A percentile compares a stretch with the other conserved stretches of the same genome.
Conservation (phyloP, 2,113 vertebrate genomes). For the Hassar affinis region DNA sequence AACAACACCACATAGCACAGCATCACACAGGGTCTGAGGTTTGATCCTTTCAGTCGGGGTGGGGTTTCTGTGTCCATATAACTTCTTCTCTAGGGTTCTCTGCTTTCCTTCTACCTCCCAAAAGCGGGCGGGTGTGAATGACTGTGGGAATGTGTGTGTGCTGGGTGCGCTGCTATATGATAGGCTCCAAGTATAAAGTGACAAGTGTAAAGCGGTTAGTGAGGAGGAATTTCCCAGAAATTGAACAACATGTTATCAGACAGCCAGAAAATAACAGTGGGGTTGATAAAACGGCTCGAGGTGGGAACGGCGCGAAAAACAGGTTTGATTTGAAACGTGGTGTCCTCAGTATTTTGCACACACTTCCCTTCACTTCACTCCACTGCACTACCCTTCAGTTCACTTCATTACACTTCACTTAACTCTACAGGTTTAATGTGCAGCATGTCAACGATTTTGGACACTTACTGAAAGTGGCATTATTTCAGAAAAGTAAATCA, state of each 20-base stretch:
- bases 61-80: neutral
- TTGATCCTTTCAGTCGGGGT: neutral
- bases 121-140: no score
- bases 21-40: no score
- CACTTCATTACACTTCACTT: neutral
- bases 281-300: neutral
- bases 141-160: neutral
- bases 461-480: neutral
- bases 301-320: neutral
- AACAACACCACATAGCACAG: no score
- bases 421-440: slow-evolving; percentile 1
- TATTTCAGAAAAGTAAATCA: neutral
- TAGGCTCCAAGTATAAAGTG: no score
- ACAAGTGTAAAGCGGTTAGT: neutral
- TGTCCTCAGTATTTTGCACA: neutral
- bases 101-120: neutral
- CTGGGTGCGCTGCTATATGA: neutral
- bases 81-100: neutral
- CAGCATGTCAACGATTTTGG: neutral
- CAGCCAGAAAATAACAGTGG: neutral
- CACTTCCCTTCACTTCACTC: neutral
- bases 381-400: neutral
- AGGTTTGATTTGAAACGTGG: neutral
- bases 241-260: neutral
- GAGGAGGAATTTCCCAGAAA: neutral